These are phyloP conservation scores for Margaritifera margaritifera DNA, from an alignment of 2,888 invertebrate species.

Conservation along the genomic window DNA sequence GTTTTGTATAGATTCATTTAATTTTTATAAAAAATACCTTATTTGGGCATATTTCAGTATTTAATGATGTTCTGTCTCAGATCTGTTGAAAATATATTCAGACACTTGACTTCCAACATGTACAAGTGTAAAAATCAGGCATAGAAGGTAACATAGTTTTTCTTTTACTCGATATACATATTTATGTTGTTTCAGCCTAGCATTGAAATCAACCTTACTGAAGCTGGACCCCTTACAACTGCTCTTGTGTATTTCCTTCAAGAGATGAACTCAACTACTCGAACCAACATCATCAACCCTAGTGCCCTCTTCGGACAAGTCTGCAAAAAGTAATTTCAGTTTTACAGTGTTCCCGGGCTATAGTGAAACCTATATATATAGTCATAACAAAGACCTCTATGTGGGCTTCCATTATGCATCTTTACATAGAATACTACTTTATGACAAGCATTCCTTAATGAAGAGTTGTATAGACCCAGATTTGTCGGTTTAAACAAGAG, in stretches of 20 bases:
- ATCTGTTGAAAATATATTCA: too few relatives aligned
- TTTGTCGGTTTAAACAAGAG: too few relatives aligned
- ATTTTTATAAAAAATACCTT: neutral
- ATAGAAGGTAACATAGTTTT: too few relatives aligned
- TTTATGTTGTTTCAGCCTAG: conserved; percentile 53
- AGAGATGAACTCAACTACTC: conserved; percentile 69
- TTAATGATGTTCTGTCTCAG: neutral
- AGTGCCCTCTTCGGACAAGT: conserved; percentile 71
- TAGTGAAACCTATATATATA: neutral
- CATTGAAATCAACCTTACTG: conserved; percentile 69
- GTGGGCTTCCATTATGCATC: too few relatives aligned
- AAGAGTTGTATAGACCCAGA: too few relatives aligned
- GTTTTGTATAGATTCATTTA: too few relatives aligned
- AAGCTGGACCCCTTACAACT: conserved; percentile 70
- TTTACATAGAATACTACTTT: too few relatives aligned
- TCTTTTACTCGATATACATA: too few relatives aligned
- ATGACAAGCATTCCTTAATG: too few relatives aligned
- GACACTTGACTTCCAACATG: too few relatives aligned
- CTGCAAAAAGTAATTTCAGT: conserved; percentile 70
- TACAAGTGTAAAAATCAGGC: too few relatives aligned
- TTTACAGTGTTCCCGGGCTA: neutral
- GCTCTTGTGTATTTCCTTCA: conserved; percentile 71
- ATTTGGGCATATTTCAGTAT: conserved; percentile 4
- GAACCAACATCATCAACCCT: conserved; percentile 68
- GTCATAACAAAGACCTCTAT: too few relatives aligned